Base-by-base conservation (phyloP, 2,113 vertebrate species). In the Cepphus grylle region DNA sequence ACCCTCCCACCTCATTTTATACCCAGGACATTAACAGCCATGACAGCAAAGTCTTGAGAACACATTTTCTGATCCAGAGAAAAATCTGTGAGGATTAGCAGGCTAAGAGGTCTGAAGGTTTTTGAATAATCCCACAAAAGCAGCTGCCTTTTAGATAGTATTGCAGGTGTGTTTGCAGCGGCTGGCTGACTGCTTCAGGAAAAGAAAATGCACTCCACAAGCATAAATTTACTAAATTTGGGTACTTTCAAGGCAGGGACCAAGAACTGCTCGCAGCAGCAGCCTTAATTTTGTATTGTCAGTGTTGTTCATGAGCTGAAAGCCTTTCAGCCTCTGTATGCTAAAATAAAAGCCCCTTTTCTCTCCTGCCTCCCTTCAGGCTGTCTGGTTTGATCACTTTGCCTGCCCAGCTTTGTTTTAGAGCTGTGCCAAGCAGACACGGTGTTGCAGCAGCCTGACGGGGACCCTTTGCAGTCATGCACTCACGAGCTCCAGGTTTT, bases 251-350 rank as follows among this genome's bases (percentile, higher is more conserved):
- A 95, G 65, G 62, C 53, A 58, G 10, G 16, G 62, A 84, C 38
- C 59, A 86, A 89, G 47, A 91, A 91, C 72, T 63, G 71, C 82
- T 81, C 42, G 9, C 78, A 81, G 59, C 78, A 80, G 59, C 49
- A 92, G 95, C 96, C 94, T 97, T 96, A 83, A 81, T 80, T 97
- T 96, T 80, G 45, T 94, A 32, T 85, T 74, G 47, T 65, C 58
- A 52, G 36, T 69, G 23, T 45, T 82, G 78, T 55, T 73, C 5
- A 23, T 3, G 5, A 86, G 67, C 55, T 83, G 63, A 73, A 88
- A 91, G 81, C 36, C 56, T 86, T 90, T 81, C 90, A 66, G 62
- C 52, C 29, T 86, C 61, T 62, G 8, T 58, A 38, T 53, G 91
- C 70, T 45, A 42, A 84, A 92, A 65, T 34, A 65, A 63, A 66